Base-by-base conservation (phyloP, 2,888 invertebrate genomes). In the Bellardia pandia region DNA sequence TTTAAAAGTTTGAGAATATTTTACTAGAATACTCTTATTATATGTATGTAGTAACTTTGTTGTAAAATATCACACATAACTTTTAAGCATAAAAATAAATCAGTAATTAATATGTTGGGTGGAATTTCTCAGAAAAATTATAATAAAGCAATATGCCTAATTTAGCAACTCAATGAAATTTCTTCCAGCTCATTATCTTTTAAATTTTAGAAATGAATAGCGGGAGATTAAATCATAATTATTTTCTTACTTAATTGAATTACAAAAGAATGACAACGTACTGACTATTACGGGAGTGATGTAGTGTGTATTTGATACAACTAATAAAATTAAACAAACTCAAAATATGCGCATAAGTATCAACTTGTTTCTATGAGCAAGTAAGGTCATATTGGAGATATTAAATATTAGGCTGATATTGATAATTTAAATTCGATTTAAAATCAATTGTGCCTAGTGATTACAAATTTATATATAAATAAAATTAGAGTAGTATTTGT, bases 291-390 rank as follows among this genome's bases (percentile, higher is more conserved):
- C 13, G 16, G n/a, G n/a, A 9, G 16, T 23, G 45, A 45, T 66
- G 45, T 66, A 66, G 23, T 23, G 42, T 13, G 45, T 37, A 37
- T 45, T 45, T 23, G 23, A 66, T 7, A 64, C 7, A 45, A 45
- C 75, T 45, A 48, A 42, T 53, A 75, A 62, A 58, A 69, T 58
- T 58, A 69, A 68, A 76, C 76, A 42, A 66, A 76, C 74, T 75
- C 53, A 16, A 76, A 76, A 64, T 76, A 23, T 64, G 16, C 37
- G n/a, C 62, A 64, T 40, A 56, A 56, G 56, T 56, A 56, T 23
- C 8, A 56, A 56, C 9, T 9, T 64, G 9, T 64, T 37, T 64
- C 4, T n/a, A n/a, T 40, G 62, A 40, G 40, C 13, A 40, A n/a
- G 40, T 40, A 62, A 14, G 16, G 9, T 14, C n/a, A 14, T 30